Evolutionary conservation across 2,888 invertebrate genomes (phyloP).

Genomic region (Nymphalis c-album): DNA sequence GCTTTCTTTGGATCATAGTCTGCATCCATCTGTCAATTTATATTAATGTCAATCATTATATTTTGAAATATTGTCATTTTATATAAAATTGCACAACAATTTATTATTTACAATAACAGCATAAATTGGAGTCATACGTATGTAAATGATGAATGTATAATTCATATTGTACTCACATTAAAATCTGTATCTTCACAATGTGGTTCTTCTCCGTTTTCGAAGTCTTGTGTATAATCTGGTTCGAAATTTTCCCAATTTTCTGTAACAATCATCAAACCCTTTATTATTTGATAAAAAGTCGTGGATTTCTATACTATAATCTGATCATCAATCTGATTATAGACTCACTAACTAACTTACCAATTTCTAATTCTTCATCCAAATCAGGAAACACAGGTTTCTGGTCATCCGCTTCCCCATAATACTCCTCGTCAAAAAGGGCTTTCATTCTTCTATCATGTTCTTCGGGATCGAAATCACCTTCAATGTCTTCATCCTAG

Average conservation of each 20-base stretch:
- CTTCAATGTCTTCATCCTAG: conserved; percentile 90
- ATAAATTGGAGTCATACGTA: too few species aligned
- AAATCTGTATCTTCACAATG: conserved; percentile 92
- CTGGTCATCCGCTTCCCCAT: conserved; percentile 85
- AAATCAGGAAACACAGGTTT: conserved; percentile 94
- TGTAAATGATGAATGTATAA: too few species aligned
- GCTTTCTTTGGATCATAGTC: conserved; percentile 86
- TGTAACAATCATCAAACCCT: conserved; percentile 49
- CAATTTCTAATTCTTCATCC: conserved; percentile 86
- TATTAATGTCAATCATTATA: too few species aligned
- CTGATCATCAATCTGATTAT: too few species aligned
- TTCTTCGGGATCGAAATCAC: conserved; percentile 93
- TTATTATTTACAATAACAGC: too few species aligned
- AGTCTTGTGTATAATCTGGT: conserved; percentile 44
- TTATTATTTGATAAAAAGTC: background rate
- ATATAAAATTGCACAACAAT: too few species aligned
- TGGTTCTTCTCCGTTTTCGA: conserved; percentile 45
- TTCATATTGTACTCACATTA: conserved; percentile 76
- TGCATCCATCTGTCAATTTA: conserved; percentile 88
- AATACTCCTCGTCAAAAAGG: conserved; percentile 93
- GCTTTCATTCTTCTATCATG: conserved; percentile 93
- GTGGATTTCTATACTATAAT: too few species aligned
- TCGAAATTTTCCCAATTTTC: conserved; percentile 87
- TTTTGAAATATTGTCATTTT: too few species aligned
- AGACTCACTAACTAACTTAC: conserved; percentile 44